Evolutionary conservation across 2,888 invertebrate species (phyloP), one percentile per base, ranked within the genome.

Genomic region (Xestoiulus laeticollis): DNA sequence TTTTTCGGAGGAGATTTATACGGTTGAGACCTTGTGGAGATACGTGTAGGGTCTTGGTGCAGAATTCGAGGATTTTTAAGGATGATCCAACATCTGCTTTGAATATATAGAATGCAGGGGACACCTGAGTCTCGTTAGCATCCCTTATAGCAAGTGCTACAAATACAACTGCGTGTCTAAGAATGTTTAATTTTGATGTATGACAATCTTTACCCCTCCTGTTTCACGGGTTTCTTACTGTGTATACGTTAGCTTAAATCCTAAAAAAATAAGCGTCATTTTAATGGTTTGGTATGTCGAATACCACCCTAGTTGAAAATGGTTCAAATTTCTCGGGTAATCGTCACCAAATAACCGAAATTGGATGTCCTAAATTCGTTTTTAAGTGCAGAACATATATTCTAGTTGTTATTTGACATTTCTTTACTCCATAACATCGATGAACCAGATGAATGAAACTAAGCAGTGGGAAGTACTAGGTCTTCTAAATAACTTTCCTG

Each of bases 341-440:
- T 68, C 68, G 68, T 68, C 68, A 68, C 68, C 12, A 68, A 68
- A 68, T 68, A 68, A 68, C 68, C 68, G 26, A 68, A 68, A 68
- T 68, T 68, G 68, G 68, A 26, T 12, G 68, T 68, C 26, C 68
- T 68, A 68, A 68, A 68, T 68, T 68, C 68, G 68, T 68, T 68
- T 68, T 68, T 68, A 68, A 68, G 68, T 68, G 68, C 68, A 14
- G 68, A 68, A 26, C 68, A 68, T 68, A 68, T 68, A 68, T 68
- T 26, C 12, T 68, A 2, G 26, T 68, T 26, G 26, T 68, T 68
- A 14, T 68, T 68, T 68, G 68, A 68, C 68, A 68, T 68, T 68
- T 68, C 26, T 48, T 26, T 59, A 5, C 12, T 30, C 68, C 10
- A 26, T 68, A 0, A 68, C 22, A 68, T 68, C 68, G 68, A 68